Evolutionary conservation across 2,888 invertebrate genomes (phyloP), one percentile per base, ranked within the genome.

Genomic region (Yponomeuta plumbellus): DNA sequence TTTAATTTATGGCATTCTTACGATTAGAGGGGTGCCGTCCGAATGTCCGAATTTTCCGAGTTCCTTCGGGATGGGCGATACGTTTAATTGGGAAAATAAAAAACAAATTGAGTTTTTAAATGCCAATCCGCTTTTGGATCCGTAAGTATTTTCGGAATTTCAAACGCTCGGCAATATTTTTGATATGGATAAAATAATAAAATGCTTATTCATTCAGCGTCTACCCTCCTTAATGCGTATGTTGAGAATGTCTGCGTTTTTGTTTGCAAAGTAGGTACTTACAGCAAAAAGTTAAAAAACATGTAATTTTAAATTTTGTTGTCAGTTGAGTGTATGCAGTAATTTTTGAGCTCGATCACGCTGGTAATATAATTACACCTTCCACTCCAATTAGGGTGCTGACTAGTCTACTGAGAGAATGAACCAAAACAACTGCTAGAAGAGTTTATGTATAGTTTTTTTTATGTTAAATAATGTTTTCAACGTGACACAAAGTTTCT

Each of bases 1-100:
- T 90, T 90, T 88, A 89, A 91, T 91, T 91, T 88, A 88, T 89
- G 80, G 86, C 83, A 91, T 91, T 91, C 88, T 89, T 91, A 88
- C 80, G 80, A 85, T 78, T 87, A 82, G 84, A 81, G 83, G 74
- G 73, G 66, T 76, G 44, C 77, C 80, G 81, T 85, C 84, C 84
- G 81, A 86, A 80, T 88, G 86, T 84, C 83, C 84, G 78, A 85
- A 86, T 88, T 80, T 81, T 86, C 83, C 69, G 79, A 83, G 79
- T 83, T 80, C 80, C 80, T 84, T 71, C 22, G 61, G 61, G 66
- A 23, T 39, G 52, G 23, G 11, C 40, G 40, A 40, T 59, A 34
- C 62, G n/a, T 61, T 66, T 61, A 66, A 61, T 66, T 62, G 56
- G 44, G 61, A 62, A 61, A 66, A 66, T 62, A 66, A 63, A 66